Conservation (phyloP, 2,888 invertebrate species). For the Hedya salicella region DNA sequence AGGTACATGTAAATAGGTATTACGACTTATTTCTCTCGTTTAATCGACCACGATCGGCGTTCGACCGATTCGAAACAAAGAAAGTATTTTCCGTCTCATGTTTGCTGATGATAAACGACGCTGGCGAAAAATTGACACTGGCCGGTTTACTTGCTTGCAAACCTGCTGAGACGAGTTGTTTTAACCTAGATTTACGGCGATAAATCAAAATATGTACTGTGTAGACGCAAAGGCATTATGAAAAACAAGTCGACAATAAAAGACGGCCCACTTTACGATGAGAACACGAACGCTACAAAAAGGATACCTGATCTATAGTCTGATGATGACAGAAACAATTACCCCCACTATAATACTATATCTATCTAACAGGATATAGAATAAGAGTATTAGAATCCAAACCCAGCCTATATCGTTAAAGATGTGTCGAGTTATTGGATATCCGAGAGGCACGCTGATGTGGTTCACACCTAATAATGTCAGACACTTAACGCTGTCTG, state of each 20-base stretch:
- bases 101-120: constrained; percentile 31
- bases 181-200: constrained; percentile 8
- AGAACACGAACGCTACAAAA: neutral
- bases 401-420: constrained; percentile 3
- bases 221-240: neutral
- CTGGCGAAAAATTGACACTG: constrained; percentile 17
- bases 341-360: neutral
- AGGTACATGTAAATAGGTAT: constrained; percentile 10
- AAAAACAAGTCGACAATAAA: neutral
- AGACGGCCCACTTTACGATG: neutral
- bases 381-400: neutral
- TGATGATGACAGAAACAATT: neutral
- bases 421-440: constrained; percentile 11
- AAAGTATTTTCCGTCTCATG: constrained; percentile 39
- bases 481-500: constrained; percentile 69
- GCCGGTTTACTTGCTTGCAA: constrained; percentile 18
- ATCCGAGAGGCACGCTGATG: constrained; percentile 49
- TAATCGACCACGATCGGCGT: constrained; percentile 28
- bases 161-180: neutral
- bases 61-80: constrained; percentile 39
- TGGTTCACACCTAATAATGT: constrained; percentile 63
- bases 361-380: constrained; percentile 1
- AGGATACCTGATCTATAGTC: neutral
- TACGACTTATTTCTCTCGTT: constrained; percentile 32
- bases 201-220: neutral